Conservation (phyloP, 2,888 invertebrate genomes). For the Brachyopa scutellaris region DNA sequence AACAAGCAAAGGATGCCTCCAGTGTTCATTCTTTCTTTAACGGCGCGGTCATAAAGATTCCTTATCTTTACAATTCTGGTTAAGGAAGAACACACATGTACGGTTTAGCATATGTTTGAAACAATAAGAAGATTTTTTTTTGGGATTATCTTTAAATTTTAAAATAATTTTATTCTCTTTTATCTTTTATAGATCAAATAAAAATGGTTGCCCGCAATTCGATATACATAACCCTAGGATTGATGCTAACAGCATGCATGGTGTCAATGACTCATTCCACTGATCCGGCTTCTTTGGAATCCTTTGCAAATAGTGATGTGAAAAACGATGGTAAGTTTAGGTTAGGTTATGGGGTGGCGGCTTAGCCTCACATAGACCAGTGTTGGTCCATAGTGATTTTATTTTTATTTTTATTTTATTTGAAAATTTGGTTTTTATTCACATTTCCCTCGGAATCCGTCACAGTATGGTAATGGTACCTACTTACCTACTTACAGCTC, state of each 20-base stretch:
- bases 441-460: too few relatives aligned
- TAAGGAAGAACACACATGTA: too few relatives aligned
- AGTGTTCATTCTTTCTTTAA: slow-evolving; percentile 8
- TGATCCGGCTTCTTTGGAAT: slow-evolving; percentile 30
- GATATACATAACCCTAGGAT: slow-evolving; percentile 35
- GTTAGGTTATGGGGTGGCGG: too few relatives aligned
- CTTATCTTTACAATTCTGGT: background rate
- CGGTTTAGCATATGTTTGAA: too few relatives aligned
- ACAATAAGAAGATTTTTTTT: too few relatives aligned
- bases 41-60: slow-evolving; percentile 3
- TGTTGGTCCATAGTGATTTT: too few relatives aligned
- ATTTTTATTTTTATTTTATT: background rate
- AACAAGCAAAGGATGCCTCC: background rate
- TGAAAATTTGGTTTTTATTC: background rate
- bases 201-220: slow-evolving; percentile 50
- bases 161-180: background rate
- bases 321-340: slow-evolving; percentile 45
- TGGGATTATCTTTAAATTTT: too few relatives aligned
- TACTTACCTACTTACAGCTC: too few relatives aligned
- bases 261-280: slow-evolving; percentile 36
- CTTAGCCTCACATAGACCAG: too few relatives aligned
- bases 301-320: slow-evolving; percentile 20
- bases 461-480: too few relatives aligned
- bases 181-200: background rate
- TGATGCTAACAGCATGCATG: slow-evolving; percentile 44